Conservation (phyloP, 2,888 invertebrate genomes). For the Clistopyga incitator region DNA sequence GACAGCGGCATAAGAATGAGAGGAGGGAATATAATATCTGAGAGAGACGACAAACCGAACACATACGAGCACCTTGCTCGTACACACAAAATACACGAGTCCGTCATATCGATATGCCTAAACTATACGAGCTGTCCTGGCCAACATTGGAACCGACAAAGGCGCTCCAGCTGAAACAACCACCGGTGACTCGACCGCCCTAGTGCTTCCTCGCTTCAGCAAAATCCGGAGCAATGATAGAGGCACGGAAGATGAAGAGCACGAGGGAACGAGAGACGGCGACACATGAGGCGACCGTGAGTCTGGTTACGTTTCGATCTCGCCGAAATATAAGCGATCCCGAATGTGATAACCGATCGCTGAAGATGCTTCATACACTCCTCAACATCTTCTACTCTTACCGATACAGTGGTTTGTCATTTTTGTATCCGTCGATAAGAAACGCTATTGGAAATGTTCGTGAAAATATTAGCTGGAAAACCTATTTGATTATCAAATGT, state of each 20-base stretch:
- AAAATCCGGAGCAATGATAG: not conserved
- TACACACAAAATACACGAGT: constrained; percentile 81
- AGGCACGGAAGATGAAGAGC: constrained; percentile 2
- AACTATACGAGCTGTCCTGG: constrained; percentile 62
- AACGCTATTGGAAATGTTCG: not conserved
- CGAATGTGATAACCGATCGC: not conserved
- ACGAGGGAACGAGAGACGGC: constrained; percentile 2
- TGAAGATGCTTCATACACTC: not conserved
- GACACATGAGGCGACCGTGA: constrained; percentile 6
- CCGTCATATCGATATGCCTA: constrained; percentile 81
- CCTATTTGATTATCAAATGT: not conserved
- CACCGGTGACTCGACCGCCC: constrained; percentile 37
- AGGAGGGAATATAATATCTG: constrained; percentile 43
- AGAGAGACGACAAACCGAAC: constrained; percentile 42
- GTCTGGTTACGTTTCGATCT: constrained; percentile 30
- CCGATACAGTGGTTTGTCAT: not conserved
- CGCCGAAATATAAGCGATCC: constrained; percentile 43
- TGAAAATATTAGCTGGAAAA: not conserved
- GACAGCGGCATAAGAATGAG: constrained; percentile 61
- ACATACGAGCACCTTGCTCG: constrained; percentile 62
- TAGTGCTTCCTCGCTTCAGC: constrained; percentile 13
- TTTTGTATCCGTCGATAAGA: not conserved
- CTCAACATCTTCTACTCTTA: not conserved
- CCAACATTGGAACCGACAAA: constrained; percentile 73
- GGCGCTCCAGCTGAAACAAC: constrained; percentile 58